Percentiles rank a stretch among this genome's conserved stretches.
Conservation (phyloP, 2,113 vertebrate species). For the Dasyprocta punctata region DNA sequence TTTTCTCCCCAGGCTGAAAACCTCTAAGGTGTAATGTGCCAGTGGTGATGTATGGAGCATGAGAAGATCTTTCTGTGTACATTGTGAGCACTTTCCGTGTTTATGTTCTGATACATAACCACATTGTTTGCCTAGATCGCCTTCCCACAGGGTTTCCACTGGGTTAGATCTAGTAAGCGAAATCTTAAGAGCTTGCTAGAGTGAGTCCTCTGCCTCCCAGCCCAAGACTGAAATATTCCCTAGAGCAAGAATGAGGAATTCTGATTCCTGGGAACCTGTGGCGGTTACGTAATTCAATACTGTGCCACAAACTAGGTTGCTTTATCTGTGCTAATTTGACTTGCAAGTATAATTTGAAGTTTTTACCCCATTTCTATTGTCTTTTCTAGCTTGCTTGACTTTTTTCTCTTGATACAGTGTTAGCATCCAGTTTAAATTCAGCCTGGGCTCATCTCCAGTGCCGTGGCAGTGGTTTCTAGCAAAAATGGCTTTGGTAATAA, state of each 20-base stretch:
- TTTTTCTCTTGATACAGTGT: neutral
- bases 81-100: neutral
- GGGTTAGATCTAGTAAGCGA: neutral
- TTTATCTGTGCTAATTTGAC: neutral
- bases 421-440: neutral
- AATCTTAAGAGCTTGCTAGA: neutral
- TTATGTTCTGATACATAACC: neutral
- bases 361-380: neutral
- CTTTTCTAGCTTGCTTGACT: neutral
- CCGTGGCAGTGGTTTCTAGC: neutral
- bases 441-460: neutral
- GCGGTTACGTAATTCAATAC: neutral
- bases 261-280: neutral
- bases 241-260: neutral
- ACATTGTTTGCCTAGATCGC: neutral
- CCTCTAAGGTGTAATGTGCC: neutral
- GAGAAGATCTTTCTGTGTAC: neutral
- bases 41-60: neutral
- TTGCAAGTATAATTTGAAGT: neutral
- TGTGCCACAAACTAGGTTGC: neutral
- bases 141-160: neutral
- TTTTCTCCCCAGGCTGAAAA: neutral
- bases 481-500: conserved; percentile 27
- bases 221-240: neutral
- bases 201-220: neutral